These are phyloP conservation scores for Caracal caracal DNA, from an alignment of 2,113 vertebrate species.

Conservation along the genomic window DNA sequence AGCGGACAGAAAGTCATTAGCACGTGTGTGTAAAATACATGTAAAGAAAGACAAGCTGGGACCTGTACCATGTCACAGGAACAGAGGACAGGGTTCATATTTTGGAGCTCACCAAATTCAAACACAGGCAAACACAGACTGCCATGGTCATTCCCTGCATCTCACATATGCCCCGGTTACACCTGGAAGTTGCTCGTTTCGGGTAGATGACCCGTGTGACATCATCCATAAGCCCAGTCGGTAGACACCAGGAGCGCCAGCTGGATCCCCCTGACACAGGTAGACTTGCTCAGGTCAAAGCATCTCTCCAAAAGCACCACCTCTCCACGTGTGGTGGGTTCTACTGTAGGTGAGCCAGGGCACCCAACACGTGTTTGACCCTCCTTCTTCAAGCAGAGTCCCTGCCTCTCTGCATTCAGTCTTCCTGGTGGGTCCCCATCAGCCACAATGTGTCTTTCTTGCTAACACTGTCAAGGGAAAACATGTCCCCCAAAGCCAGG, in stretches of 20 bases:
- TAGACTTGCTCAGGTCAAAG: neutral
- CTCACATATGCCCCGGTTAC: neutral
- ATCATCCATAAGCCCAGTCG: accelerated
- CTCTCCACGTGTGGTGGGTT: neutral
- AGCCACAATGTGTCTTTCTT: no score
- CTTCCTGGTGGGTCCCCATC: accelerated
- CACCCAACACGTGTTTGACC: accelerated
- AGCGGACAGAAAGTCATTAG: neutral
- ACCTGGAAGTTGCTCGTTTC: accelerated
- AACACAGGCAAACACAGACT: no score
- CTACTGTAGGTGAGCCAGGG: neutral
- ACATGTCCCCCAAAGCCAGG: neutral
- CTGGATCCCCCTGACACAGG: no score
- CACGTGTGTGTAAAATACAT: neutral
- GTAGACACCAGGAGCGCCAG: accelerated
- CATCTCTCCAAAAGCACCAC: neutral
- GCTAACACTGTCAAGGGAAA: neutral
- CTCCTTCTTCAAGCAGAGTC: neutral
- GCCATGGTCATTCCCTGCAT: accelerated
- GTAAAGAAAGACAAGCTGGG: accelerated
- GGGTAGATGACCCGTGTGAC: accelerated
- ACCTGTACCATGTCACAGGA: accelerated
- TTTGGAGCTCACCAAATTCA: neutral
- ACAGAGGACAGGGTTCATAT: accelerated
- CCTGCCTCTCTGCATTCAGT: neutral